Conservation (phyloP, 2,113 vertebrate genomes). For the Asarcornis scutulata region DNA sequence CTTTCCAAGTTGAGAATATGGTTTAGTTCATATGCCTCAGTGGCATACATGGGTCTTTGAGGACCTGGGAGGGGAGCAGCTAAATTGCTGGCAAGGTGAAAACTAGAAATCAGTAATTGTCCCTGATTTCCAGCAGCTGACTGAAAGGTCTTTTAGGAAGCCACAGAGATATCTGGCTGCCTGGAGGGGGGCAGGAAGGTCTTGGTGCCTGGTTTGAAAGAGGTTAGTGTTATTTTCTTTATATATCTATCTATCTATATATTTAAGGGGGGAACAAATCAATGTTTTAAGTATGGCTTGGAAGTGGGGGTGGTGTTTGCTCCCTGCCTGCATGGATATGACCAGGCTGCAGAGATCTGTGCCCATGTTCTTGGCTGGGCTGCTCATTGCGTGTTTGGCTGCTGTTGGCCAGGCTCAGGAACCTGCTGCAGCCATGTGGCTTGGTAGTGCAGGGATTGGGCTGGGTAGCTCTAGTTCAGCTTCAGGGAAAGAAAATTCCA, state of each 20-base stretch:
- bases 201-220: accelerated
- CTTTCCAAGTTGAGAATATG: neutral
- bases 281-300: accelerated
- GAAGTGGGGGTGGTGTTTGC: accelerated
- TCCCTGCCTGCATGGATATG: neutral
- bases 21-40: neutral
- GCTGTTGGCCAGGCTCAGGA: neutral
- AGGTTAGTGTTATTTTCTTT: neutral
- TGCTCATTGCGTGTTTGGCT: accelerated
- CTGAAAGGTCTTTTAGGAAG: neutral
- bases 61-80: neutral
- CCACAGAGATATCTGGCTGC: accelerated
- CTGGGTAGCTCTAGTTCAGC: accelerated
- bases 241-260: no score
- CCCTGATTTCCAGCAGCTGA: neutral
- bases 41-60: neutral
- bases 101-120: neutral
- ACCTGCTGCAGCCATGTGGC: accelerated
- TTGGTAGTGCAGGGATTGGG: neutral
- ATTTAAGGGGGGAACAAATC: accelerated
- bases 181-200: neutral
- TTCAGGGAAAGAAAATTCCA: neutral
- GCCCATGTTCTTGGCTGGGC: accelerated
- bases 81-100: neutral
- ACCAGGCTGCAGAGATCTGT: accelerated